Evolutionary conservation across 1,140 invertebrate genomes (phyloP).

Genomic region (Drosophila persimilis): DNA sequence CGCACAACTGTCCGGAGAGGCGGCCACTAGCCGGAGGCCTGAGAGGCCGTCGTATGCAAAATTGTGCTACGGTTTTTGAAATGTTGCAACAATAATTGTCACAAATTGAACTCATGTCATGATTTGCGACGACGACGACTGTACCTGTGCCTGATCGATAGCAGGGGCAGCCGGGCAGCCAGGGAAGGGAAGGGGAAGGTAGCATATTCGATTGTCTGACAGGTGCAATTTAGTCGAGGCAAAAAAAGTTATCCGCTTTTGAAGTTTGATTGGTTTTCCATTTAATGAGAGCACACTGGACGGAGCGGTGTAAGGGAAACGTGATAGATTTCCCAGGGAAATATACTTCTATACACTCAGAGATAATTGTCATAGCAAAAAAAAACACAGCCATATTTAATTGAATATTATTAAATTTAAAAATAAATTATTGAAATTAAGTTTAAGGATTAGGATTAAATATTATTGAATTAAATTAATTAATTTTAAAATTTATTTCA

Average conservation of each 20-base stretch:
- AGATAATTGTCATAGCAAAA: no score
- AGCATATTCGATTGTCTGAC: slow-evolving; percentile 52
- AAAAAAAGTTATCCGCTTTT: slow-evolving; percentile 15
- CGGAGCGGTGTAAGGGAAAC: neutral
- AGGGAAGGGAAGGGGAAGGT: neutral
- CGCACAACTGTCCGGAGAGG: slow-evolving; percentile 47
- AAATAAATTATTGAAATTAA: no score
- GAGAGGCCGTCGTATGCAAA: slow-evolving; percentile 44
- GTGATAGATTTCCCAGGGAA: slow-evolving; percentile 3
- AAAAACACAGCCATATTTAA: no score
- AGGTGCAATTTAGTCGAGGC: slow-evolving; percentile 57
- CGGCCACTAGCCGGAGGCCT: slow-evolving; percentile 37
- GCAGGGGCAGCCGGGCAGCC: neutral
- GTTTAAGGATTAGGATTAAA: no score
- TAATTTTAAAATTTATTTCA: no score
- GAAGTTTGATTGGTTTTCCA: slow-evolving; percentile 33
- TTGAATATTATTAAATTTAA: no score
- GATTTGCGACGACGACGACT: slow-evolving; percentile 48
- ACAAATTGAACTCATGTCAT: slow-evolving; percentile 68
- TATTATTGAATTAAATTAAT: no score
- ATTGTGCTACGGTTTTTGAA: slow-evolving; percentile 55
- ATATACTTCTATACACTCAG: no score
- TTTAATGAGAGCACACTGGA: slow-evolving; percentile 18
- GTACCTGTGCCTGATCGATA: slow-evolving; percentile 17
- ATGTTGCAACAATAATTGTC: slow-evolving; percentile 68